Percentiles rank a stretch among this genome's conserved stretches.
phyloP scores from a whole-genome alignment of 1,140 invertebrate genomes.

The Tetramorium alpestre region DNA sequence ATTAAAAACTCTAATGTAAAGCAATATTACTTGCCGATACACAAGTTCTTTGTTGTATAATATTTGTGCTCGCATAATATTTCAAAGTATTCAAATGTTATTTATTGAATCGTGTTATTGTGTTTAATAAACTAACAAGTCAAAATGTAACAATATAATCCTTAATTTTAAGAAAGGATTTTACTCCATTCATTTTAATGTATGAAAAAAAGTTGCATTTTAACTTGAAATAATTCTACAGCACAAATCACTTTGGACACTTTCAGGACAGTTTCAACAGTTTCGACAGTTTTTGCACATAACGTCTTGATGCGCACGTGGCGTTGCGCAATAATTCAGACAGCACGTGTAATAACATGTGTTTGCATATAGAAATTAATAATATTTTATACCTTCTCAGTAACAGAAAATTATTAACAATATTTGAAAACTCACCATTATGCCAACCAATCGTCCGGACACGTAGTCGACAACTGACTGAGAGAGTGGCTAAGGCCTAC shows the following conservation, averaged over 20 bases:
- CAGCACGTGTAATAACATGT: not conserved
- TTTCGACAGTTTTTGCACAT: not conserved
- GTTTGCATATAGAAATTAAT: not conserved
- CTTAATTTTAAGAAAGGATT: not conserved
- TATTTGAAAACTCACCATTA: slow-evolving; percentile 83
- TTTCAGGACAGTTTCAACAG: not conserved
- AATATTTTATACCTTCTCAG: not conserved
- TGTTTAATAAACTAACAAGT: not conserved
- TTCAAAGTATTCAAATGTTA: not conserved
- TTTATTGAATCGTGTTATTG: not conserved
- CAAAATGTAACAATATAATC: not conserved
- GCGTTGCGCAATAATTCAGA: not conserved
- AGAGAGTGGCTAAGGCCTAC: slow-evolving; percentile 81
- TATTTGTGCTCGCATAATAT: not conserved
- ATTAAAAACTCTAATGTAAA: not conserved
- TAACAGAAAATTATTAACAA: not conserved
- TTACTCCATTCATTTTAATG: not conserved
- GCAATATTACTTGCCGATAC: not conserved
- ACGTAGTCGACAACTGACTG: slow-evolving; percentile 84
- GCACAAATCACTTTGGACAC: not conserved
- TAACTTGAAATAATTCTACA: not conserved
- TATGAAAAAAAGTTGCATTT: not conserved
- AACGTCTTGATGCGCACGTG: not conserved
- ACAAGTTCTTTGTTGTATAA: not conserved
- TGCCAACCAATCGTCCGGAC: slow-evolving; percentile 81